Evolutionary conservation across 2,113 vertebrate species (phyloP), one percentile per base, ranked within the genome.

Genomic region (Centropristis striata): DNA sequence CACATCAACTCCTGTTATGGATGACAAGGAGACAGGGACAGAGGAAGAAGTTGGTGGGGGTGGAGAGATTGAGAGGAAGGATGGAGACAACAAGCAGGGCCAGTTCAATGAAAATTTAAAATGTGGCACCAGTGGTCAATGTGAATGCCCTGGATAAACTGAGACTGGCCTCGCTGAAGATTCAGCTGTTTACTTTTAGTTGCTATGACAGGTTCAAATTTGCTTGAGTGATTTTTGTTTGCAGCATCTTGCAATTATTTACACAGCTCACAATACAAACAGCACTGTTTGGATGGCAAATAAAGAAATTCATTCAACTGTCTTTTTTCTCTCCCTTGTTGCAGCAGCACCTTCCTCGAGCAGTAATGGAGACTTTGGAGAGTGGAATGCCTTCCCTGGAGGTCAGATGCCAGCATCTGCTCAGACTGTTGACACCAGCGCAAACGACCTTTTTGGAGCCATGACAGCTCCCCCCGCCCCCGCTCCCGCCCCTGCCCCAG

Each of bases 361-460:
- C 93, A 95, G 95, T 77, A 98, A 96, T 59, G 96, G 95, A 92
- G 98, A 99, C 25, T 99, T 99, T 84, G 98, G 98, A 64, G 97
- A 98, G 77, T 99, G 98, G 98, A 97, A 96, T 86, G 96, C 97
- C 88, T 99, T 99, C 94, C 96, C 95, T 77, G 96, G 95, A 93
- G 94, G 95, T 83, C 94, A 96, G 72, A 93, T 96, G 53, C 93
- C 94, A 73, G 83, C 92, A 69, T 89, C 95, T 1, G 83, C 81
- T 71, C 92, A 90, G 85, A 93, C 88, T 81, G 93, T 20, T 81
- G 96, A 80, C 78, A 95, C 78, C 92, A 93, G 71, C 50, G 93
- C 58, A 61, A 86, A 54, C 51, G 81, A 94, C 80, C 88, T 94
- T 71, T 96, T 95, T 82, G 90, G 90, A 71, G 46, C 83, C 2